Percentiles rank a stretch among this genome's conserved stretches.
Evolutionary conservation across 2,113 vertebrate species (phyloP).

Genomic region (Chrysemys picta): DNA sequence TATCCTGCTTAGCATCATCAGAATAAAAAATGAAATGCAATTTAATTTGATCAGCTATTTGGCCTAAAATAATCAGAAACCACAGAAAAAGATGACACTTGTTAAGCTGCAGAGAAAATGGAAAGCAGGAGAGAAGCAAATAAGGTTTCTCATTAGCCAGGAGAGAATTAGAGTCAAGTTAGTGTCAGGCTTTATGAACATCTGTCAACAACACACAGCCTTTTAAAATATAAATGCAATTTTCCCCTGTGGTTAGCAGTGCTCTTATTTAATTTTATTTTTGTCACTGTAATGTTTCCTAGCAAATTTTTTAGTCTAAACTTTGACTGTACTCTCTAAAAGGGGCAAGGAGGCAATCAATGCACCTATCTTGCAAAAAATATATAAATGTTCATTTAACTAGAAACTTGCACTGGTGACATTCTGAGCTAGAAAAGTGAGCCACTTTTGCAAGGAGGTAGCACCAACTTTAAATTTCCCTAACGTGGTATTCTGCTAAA

Average conservation of each 20-base stretch:
- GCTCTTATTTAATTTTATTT: conserved; percentile 27
- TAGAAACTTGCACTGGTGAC: not conserved
- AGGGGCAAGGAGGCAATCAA: not conserved
- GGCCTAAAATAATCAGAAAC: not conserved
- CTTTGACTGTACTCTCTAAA: not conserved
- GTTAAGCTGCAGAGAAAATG: not conserved
- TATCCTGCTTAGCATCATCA: not conserved
- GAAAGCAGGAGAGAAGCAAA: not conserved
- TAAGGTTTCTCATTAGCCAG: not conserved
- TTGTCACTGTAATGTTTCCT: conserved; percentile 17
- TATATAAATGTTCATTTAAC: not conserved
- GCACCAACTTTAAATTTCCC: not conserved
- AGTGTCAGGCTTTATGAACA: accelerated
- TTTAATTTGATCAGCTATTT: accelerated
- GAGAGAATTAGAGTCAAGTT: not conserved
- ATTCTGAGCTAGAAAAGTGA: not conserved
- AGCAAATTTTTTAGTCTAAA: not conserved
- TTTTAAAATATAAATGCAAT: conserved; percentile 47
- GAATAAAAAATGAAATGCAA: not conserved
- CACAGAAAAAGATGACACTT: accelerated
- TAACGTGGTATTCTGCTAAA: not conserved
- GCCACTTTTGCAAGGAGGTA: not conserved
- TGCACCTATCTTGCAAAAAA: not conserved
- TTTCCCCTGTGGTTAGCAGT: conserved; percentile 44
- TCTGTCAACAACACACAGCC: not conserved